Conservation (phyloP, 2,888 invertebrate genomes). For the Andrena flavipes region DNA sequence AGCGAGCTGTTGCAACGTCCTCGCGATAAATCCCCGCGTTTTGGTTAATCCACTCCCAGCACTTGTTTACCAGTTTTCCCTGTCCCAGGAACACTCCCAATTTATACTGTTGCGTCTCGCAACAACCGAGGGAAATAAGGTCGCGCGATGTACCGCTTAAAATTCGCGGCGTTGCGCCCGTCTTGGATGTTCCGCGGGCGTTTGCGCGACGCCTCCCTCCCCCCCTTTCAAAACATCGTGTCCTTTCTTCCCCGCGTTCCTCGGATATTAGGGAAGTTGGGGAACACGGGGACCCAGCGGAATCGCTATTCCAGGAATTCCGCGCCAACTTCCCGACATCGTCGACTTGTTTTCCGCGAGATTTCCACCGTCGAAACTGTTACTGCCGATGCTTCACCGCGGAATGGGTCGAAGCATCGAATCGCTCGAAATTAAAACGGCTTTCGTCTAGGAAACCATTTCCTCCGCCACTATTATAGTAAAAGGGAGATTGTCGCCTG, state of each 20-base stretch:
- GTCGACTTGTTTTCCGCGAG: conserved; percentile 15
- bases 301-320: conserved; percentile 18
- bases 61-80: conserved; percentile 23
- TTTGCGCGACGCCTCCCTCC: background rate
- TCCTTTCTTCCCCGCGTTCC: conserved; percentile 9
- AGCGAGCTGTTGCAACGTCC: conserved; percentile 3
- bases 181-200: conserved; percentile 13
- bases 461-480: too few species aligned
- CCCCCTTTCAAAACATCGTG: conserved; percentile 1
- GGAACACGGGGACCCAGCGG: conserved; percentile 14
- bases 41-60: conserved; percentile 4
- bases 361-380: conserved; percentile 6
- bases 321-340: conserved; percentile 3
- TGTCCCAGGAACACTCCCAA: conserved; percentile 15
- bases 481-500: too few species aligned
- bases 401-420: background rate
- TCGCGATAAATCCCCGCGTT: conserved; percentile 15
- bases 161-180: conserved; percentile 15
- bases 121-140: conserved; percentile 18
- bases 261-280: conserved; percentile 40
- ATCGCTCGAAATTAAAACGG: background rate
- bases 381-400: background rate
- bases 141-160: conserved; percentile 25
- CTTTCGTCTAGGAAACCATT: background rate
- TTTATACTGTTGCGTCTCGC: conserved; percentile 21